Base-by-base conservation (phyloP, 1,140 invertebrate genomes). In the Drosophila bocki region DNA sequence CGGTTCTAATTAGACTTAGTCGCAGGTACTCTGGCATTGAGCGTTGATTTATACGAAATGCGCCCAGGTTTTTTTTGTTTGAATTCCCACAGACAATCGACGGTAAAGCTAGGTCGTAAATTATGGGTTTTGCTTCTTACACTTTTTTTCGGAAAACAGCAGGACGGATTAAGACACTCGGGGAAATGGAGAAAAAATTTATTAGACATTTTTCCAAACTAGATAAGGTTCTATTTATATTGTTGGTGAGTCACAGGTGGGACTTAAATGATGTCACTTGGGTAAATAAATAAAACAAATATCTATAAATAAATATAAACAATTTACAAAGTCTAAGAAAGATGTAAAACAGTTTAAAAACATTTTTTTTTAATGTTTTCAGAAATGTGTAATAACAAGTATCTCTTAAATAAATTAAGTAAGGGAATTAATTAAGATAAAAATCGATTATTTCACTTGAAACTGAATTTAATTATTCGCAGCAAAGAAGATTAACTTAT, bases 1-100 rank as follows among this genome's bases (percentile, higher is more conserved):
- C 85, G 85, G 85, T 90, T 90, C 85, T 90, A 90, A 90, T 90
- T 90, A 85, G 74, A 90, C 83, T 69, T 80, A 69, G 76, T 81
- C 50, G 64, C 50, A 85, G 72, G 76, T 81, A 68, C 39, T 61
- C 67, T 88, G 84, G 78, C 84, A 88, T 90, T 88, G 84, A 90
- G 81, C 85, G 81, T 57, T 88, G 85, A 88, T 88, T 88, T 88
- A 85, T 90, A 54, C 53, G 69, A 88, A 84, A 78, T 61, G 84
- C 58, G 78, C 42, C 41, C 35, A 41, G 45, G 29, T 62, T 80
- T 81, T 56, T 69, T 56, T 69, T 86, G 71, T 51, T 63, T 80
- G 53, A 41, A 63, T 80, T 87, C 80, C 76, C 83, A 87, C 79
- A 87, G 69, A 63, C 63, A 78, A 82, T 78, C 58, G 76, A 69